Conservation (phyloP, 2,888 invertebrate species). For the Drosophila nr. medialis region DNA sequence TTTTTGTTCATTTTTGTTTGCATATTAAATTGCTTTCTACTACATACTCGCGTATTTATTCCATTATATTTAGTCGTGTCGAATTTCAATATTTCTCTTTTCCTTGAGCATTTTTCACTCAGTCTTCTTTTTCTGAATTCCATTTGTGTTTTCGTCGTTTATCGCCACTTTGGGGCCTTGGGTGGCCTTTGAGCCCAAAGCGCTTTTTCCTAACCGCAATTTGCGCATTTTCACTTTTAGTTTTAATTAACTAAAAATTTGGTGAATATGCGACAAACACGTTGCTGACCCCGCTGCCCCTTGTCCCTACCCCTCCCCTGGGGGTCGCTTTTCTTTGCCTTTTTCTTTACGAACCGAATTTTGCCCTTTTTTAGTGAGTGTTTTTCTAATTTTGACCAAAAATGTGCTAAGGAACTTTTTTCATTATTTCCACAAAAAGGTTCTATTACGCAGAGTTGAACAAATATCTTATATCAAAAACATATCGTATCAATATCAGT, state of each 20-base stretch:
- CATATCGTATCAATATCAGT: neutral
- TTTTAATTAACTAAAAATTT: slow-evolving; percentile 76
- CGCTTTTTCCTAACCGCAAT: slow-evolving; percentile 74
- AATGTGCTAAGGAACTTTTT: neutral
- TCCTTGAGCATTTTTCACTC: slow-evolving; percentile 7
- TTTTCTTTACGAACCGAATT: slow-evolving; percentile 23
- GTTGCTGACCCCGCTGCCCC: neutral
- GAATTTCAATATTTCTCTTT: slow-evolving; percentile 43
- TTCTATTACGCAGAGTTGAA: neutral
- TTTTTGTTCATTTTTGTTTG: slow-evolving; percentile 38
- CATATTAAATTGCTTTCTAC: slow-evolving; percentile 63
- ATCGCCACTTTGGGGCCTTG: slow-evolving; percentile 36
- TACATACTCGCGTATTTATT: slow-evolving; percentile 36
- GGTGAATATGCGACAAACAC: slow-evolving; percentile 36
- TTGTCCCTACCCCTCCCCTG: slow-evolving; percentile 6
- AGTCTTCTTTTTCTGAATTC: slow-evolving; percentile 32
- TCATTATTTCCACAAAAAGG: neutral
- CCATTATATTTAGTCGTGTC: slow-evolving; percentile 17
- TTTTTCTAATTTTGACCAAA: neutral
- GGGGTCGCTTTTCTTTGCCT: slow-evolving; percentile 28
- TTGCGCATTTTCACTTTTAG: slow-evolving; percentile 78
- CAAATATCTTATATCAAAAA: neutral
- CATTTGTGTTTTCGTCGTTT: slow-evolving; percentile 30
- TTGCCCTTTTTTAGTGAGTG: neutral
- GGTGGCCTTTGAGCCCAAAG: slow-evolving; percentile 34